Percentiles rank a stretch among this genome's conserved stretches.
Conservation (phyloP, 2,113 vertebrate genomes). For the Grammomys surdaster region DNA sequence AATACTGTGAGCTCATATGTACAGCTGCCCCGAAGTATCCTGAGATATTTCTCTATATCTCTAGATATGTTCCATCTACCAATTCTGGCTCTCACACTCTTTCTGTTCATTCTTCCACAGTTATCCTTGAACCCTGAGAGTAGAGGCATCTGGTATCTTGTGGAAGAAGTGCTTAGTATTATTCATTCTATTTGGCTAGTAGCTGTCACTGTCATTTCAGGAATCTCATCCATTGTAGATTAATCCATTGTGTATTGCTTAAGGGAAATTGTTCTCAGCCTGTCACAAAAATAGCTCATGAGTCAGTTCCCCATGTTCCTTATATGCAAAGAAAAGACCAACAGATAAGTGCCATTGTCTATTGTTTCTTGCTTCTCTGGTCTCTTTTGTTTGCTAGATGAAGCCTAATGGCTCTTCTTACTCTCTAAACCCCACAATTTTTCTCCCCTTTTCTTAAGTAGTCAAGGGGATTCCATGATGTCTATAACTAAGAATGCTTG, state of each 20-base stretch:
- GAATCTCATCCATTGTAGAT: not conserved
- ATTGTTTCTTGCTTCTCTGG: not conserved
- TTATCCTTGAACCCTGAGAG: not conserved
- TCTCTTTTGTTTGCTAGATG: not conserved
- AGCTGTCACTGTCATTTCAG: not conserved
- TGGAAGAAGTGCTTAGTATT: not conserved
- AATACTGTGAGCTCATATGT: not conserved
- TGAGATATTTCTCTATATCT: not conserved
- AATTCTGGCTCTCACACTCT: not conserved
- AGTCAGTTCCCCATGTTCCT: not conserved
- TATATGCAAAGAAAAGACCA: not conserved
- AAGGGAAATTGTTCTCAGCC: not conserved
- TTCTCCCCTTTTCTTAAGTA: not conserved
- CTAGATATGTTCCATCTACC: not conserved
- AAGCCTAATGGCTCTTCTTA: not conserved
- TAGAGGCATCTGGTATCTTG: not conserved
- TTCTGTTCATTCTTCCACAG: not conserved
- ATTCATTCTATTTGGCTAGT: not conserved
- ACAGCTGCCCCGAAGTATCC: not conserved
- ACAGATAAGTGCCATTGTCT: not conserved
- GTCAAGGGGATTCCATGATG: not conserved
- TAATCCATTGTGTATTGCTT: not conserved
- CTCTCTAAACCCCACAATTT: not conserved
- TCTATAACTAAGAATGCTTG: not conserved
- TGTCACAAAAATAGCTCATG: rapidly evolving